phyloP scores from a whole-genome alignment of 2,888 invertebrate species.

The Heterodera filipjevi region DNA sequence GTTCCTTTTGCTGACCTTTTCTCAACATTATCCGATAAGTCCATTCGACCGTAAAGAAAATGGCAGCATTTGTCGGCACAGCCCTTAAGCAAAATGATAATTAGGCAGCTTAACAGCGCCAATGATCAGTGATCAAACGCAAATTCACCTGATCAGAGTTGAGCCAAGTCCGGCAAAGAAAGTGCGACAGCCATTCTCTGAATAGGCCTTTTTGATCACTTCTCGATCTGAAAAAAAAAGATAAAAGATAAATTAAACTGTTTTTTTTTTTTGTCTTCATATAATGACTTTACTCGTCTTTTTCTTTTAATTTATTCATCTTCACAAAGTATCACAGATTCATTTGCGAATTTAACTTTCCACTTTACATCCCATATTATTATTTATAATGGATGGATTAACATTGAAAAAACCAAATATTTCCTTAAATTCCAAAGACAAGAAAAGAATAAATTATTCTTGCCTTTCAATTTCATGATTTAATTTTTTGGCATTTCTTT shows the following conservation, averaged over 20 bases:
- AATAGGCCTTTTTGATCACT: conserved; percentile 73
- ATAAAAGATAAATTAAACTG: neutral
- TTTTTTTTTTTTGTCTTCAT: neutral
- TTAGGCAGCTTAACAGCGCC: no score
- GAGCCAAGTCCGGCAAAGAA: conserved; percentile 70
- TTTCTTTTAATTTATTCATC: no score
- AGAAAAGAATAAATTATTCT: no score
- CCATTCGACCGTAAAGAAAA: conserved; percentile 79
- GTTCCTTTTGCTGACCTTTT: conserved; percentile 41
- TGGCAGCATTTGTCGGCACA: conserved; percentile 89
- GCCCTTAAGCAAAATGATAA: conserved; percentile 71
- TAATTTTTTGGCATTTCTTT: no score
- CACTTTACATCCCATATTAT: neutral
- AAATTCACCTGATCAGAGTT: conserved; percentile 66
- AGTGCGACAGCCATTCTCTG: conserved; percentile 75
- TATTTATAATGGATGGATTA: no score
- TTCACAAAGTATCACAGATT: no score
- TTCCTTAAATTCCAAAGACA: no score
- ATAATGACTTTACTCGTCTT: neutral
- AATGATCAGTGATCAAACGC: neutral
- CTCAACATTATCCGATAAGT: conserved; percentile 56
- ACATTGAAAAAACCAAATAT: no score
- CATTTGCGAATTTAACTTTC: neutral
- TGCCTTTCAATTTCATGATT: no score
- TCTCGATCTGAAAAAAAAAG: conserved; percentile 70